These are phyloP conservation scores for Ictalurus punctatus DNA, from an alignment of 2,113 vertebrate genomes.

Conservation along the genomic window DNA sequence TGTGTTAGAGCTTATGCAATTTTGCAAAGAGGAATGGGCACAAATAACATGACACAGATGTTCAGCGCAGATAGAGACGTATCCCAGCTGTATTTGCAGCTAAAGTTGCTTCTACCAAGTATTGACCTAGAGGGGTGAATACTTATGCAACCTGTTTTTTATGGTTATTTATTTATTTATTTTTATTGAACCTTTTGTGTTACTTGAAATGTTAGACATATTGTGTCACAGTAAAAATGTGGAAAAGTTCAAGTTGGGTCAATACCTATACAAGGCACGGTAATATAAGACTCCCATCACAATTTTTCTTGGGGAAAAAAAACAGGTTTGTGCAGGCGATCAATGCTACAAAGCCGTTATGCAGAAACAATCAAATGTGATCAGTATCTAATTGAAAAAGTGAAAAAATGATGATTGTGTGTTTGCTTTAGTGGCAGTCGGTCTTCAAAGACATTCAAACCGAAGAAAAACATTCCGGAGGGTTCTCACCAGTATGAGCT, in stretches of 20 bases:
- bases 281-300: neutral
- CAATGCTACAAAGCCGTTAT: neutral
- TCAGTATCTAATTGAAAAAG: neutral
- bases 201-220: neutral
- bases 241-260: neutral
- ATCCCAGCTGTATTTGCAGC: neutral
- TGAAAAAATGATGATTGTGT: conserved; percentile 16
- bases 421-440: conserved; percentile 79
- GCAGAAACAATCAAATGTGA: neutral
- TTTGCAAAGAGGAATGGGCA: neutral
- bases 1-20: neutral
- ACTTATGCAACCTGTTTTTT: neutral
- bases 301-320: neutral
- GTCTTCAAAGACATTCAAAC: conserved; percentile 95
- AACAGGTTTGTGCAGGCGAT: neutral
- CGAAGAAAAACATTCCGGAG: conserved; percentile 95
- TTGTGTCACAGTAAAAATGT: neutral
- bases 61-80: neutral
- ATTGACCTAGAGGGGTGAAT: neutral
- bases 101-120: neutral
- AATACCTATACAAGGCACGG: neutral
- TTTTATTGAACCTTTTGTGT: neutral
- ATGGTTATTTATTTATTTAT: neutral
- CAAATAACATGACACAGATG: neutral
- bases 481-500: conserved; percentile 96